A percentile compares a stretch with the other conserved stretches of the same genome.
These are phyloP conservation scores for Xanthia icteritia DNA, from an alignment of 2,888 invertebrate genomes.

Conservation along the genomic window DNA sequence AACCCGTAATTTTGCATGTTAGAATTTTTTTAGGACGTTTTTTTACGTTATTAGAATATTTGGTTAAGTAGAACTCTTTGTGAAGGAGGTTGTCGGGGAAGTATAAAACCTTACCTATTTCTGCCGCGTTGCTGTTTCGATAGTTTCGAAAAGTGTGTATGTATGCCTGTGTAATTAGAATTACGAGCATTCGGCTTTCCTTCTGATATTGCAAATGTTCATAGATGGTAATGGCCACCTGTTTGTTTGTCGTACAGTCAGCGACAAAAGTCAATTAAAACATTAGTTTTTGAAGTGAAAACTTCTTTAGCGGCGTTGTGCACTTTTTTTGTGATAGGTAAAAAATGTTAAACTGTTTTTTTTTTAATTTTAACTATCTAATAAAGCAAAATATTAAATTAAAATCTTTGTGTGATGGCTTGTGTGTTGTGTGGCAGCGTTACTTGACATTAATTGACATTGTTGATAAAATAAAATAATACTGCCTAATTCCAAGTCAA, in stretches of 20 bases:
- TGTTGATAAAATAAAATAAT: not conserved
- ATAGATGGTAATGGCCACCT: not conserved
- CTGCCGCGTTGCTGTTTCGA: not conserved
- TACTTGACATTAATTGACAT: too few species aligned
- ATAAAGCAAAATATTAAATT: too few species aligned
- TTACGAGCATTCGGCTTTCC: not conserved
- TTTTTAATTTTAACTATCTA: too few species aligned
- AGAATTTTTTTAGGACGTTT: not conserved
- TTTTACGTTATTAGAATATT: conserved; percentile 2
- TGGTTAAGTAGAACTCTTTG: not conserved
- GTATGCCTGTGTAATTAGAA: not conserved
- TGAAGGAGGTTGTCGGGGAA: too few species aligned
- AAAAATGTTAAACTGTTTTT: too few species aligned
- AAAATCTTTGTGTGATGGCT: too few species aligned
- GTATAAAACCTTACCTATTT: not conserved
- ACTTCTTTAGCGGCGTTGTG: too few species aligned
- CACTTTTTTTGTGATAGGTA: too few species aligned
- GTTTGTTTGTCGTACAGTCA: not conserved
- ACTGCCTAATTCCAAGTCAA: not conserved
- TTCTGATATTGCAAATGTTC: not conserved
- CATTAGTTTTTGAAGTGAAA: too few species aligned
- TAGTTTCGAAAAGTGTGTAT: too few species aligned
- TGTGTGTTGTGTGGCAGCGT: too few species aligned
- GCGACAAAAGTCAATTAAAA: too few species aligned
- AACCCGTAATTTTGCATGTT: not conserved